These are phyloP conservation scores for Philaethria dido DNA, from an alignment of 2,888 invertebrate genomes.

Conservation along the genomic window DNA sequence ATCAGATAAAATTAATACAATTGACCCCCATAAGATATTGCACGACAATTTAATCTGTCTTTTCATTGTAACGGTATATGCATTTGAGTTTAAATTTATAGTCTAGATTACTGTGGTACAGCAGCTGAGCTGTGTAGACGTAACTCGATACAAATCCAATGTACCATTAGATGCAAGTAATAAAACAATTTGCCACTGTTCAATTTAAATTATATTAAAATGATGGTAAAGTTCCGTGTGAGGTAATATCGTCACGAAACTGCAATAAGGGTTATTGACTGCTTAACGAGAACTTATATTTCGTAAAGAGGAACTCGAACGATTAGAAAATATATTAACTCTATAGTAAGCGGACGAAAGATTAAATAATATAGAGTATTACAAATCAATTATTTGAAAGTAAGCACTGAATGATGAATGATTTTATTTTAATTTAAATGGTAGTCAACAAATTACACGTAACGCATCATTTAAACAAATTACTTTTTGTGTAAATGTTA, in stretches of 20 bases:
- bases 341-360: neutral
- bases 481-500: conserved; percentile 19
- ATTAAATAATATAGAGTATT: neutral
- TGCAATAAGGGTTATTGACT: conserved; percentile 35
- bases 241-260: conserved; percentile 37
- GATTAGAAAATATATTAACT: conserved; percentile 15
- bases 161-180: conserved; percentile 30
- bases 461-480: conserved; percentile 16
- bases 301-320: conserved; percentile 25
- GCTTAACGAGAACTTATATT: conserved; percentile 27
- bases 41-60: conserved; percentile 56
- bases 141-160: conserved; percentile 31
- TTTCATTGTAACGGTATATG: conserved; percentile 56
- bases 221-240: conserved; percentile 34
- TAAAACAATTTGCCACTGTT: conserved; percentile 41
- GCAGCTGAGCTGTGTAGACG: conserved; percentile 29
- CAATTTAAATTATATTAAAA: conserved; percentile 44
- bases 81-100: conserved; percentile 56
- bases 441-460: conserved; percentile 11
- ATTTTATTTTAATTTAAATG: conserved; percentile 17
- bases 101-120: conserved; percentile 50
- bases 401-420: conserved; percentile 18
- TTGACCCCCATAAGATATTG: conserved; percentile 54
- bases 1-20: conserved; percentile 54
- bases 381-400: conserved; percentile 9